Conservation (phyloP, 2,888 invertebrate species). For the Watsonalla binaria region DNA sequence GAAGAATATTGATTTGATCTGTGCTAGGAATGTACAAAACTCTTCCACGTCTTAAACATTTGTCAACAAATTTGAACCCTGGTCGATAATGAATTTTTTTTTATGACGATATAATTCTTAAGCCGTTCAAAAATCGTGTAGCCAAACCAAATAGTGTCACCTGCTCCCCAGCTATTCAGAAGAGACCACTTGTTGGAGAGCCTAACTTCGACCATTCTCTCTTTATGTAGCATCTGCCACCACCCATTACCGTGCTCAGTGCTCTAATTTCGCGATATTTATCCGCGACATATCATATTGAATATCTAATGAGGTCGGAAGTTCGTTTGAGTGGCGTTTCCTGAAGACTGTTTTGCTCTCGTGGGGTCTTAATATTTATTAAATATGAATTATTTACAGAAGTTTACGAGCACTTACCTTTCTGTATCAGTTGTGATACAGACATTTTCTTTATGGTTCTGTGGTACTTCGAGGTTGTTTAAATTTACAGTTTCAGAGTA, state of each 20-base stretch:
- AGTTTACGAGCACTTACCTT: background rate
- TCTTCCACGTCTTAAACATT: too few species aligned
- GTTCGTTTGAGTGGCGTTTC: background rate
- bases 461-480: too few species aligned
- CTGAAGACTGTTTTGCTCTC: background rate
- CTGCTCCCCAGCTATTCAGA: background rate
- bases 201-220: conserved; percentile 55
- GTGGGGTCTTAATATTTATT: background rate
- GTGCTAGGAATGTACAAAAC: too few species aligned
- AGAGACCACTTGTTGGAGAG: conserved; percentile 33
- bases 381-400: background rate
- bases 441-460: too few species aligned
- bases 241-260: conserved; percentile 13
- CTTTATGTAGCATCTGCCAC: conserved; percentile 58
- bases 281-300: background rate
- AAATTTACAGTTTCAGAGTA: too few species aligned
- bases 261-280: background rate
- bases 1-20: too few species aligned
- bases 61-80: too few species aligned
- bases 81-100: too few species aligned
- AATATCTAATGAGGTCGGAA: background rate
- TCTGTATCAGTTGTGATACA: too few species aligned
- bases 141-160: too few species aligned
- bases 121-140: too few species aligned
- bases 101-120: too few species aligned